Percentiles rank a stretch among this genome's conserved stretches.
Evolutionary conservation across 2,888 invertebrate genomes (phyloP).

Genomic region (Mellilla xanthometata): DNA sequence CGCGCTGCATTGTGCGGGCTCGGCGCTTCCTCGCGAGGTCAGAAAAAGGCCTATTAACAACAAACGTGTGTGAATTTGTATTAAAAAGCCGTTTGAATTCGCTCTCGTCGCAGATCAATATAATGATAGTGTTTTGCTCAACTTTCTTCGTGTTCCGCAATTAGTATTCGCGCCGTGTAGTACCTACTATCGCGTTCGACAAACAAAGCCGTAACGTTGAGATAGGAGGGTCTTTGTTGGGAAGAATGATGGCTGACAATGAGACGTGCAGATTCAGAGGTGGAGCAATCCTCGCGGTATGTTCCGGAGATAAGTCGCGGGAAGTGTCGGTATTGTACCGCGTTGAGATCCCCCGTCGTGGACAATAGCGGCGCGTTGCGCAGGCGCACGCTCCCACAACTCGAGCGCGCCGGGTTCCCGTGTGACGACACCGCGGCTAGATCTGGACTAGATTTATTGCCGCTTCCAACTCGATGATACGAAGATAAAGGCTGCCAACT

Average conservation of each 20-base stretch:
- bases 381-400: constrained; percentile 37
- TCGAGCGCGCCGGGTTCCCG: constrained; percentile 28
- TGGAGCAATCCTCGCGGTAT: constrained; percentile 1
- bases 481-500: neutral
- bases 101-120: constrained; percentile 18
- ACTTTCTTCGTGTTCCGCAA: constrained; percentile 20
- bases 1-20: constrained; percentile 27
- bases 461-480: neutral
- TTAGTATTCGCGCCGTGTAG: constrained; percentile 11
- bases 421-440: constrained; percentile 27
- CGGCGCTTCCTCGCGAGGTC: constrained; percentile 34
- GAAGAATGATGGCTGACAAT: neutral
- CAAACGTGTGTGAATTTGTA: constrained; percentile 40
- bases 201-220: constrained; percentile 4
- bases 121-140: constrained; percentile 20
- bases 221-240: constrained; percentile 2
- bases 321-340: constrained; percentile 5
- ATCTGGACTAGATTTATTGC: constrained; percentile 8
- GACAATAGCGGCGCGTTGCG: constrained; percentile 44
- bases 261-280: neutral
- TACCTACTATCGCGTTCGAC: neutral
- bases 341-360: constrained; percentile 21
- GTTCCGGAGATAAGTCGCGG: constrained; percentile 18
- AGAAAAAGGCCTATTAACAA: constrained; percentile 35
- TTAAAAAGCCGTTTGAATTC: constrained; percentile 27